Percentiles rank a stretch among this genome's conserved stretches.
Conservation (phyloP, 2,797 vertebrate species). For the Sebastes steindachneri region DNA sequence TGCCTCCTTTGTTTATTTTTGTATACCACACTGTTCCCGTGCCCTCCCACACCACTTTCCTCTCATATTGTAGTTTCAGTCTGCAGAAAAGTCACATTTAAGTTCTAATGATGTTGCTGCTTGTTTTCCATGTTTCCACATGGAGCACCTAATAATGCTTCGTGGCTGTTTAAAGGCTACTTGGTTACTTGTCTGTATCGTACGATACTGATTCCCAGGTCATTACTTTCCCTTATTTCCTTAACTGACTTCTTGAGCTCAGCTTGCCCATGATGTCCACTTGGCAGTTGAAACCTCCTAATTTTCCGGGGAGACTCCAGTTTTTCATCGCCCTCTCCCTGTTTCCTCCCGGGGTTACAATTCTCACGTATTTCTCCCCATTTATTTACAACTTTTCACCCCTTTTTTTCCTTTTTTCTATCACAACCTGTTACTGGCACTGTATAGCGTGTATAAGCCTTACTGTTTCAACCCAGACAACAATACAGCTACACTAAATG, state of each 20-base stretch:
- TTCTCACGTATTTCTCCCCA: no score
- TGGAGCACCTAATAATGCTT: not conserved
- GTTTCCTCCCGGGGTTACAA: no score
- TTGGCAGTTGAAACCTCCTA: not conserved
- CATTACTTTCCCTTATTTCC: not conserved
- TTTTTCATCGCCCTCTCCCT: no score
- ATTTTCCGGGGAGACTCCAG: no score
- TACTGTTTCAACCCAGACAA: no score
- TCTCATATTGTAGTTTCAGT: slow-evolving; percentile 19
- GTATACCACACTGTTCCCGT: slow-evolving; percentile 35
- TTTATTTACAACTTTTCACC: no score
- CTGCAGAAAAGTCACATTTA: slow-evolving; percentile 27
- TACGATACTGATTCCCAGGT: not conserved
- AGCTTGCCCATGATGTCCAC: not conserved
- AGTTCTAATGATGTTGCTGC: not conserved
- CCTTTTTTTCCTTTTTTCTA: no score
- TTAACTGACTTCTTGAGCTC: not conserved
- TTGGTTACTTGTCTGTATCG: not conserved
- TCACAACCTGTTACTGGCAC: no score
- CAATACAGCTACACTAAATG: no score
- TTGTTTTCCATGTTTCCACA: slow-evolving; percentile 12
- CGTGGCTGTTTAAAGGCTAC: slow-evolving; percentile 1
- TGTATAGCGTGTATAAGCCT: no score
- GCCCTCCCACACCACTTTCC: slow-evolving; percentile 33
- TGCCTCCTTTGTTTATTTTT: slow-evolving; percentile 69